A percentile compares a stretch with the other conserved stretches of the same genome.
Conservation (phyloP, 1,140 invertebrate genomes). For the Chlorops oryzae region DNA sequence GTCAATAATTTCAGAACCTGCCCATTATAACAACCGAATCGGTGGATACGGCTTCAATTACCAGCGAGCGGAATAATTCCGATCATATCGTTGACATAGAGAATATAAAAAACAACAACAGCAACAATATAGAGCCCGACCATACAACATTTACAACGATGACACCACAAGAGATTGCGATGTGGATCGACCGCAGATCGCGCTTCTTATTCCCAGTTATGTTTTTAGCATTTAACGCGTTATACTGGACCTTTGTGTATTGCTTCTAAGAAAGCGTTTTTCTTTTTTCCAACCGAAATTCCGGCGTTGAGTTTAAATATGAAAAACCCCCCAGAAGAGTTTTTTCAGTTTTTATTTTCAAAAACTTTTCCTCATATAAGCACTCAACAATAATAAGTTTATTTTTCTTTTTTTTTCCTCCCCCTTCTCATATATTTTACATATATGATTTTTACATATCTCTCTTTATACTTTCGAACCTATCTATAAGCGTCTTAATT, state of each 20-base stretch:
- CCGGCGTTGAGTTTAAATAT: not conserved
- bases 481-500: too few species aligned
- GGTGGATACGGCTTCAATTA: constrained; percentile 32
- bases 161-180: constrained; percentile 79
- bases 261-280: constrained; percentile 25
- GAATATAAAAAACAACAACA: constrained; percentile 24
- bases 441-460: not conserved
- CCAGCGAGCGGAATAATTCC: constrained; percentile 23
- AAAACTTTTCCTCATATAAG: not conserved
- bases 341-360: not conserved
- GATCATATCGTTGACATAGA: constrained; percentile 41
- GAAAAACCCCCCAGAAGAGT: not conserved
- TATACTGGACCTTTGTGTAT: constrained; percentile 77
- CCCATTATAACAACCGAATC: constrained; percentile 43
- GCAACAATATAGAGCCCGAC: constrained; percentile 48
- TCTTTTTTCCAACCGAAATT: not conserved
- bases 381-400: not conserved
- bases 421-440: not conserved
- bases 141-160: constrained; percentile 59
- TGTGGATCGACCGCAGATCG: constrained; percentile 73
- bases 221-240: constrained; percentile 74
- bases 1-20: constrained; percentile 29
- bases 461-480: not conserved
- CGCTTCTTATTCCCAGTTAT: constrained; percentile 69
- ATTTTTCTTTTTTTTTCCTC: too few species aligned